A percentile compares a stretch with the other conserved stretches of the same genome.
phyloP scores from a whole-genome alignment of 2,797 vertebrate species.

The Crenichthys baileyi region DNA sequence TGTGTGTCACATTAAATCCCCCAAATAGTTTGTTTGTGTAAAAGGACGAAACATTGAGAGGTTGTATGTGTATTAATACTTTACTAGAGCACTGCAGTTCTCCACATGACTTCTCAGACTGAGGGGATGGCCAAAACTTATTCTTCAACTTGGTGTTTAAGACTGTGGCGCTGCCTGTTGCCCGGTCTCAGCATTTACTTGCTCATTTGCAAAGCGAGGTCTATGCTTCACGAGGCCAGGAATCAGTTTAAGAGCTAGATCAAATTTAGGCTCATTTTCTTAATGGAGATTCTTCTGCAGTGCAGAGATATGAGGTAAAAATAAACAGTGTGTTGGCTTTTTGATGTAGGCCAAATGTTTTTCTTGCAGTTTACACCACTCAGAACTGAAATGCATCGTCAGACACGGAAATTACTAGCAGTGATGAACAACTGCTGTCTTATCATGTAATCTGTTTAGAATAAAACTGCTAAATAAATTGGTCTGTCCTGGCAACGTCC shows the following conservation, averaged over 20 bases:
- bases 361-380: background rate
- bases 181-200: slow-evolving; percentile 39
- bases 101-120: slow-evolving; percentile 61
- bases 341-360: background rate
- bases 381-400: background rate
- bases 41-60: background rate
- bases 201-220: slow-evolving; percentile 18
- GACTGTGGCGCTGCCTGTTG: slow-evolving; percentile 32
- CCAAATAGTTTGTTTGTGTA: background rate
- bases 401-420: background rate
- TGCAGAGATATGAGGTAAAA: background rate
- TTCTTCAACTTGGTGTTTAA: slow-evolving; percentile 52
- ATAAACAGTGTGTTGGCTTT: background rate
- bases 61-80: background rate
- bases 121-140: slow-evolving; percentile 67
- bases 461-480: slow-evolving; percentile 17
- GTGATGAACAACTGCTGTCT: slow-evolving; percentile 30
- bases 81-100: slow-evolving; percentile 43
- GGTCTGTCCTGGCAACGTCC: slow-evolving; percentile 18
- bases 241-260: slow-evolving; percentile 30
- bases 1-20: background rate
- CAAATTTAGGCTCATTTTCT: slow-evolving; percentile 17
- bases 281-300: background rate
- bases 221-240: slow-evolving; percentile 7
- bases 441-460: slow-evolving; percentile 13